Evolutionary conservation across 2,797 vertebrate genomes (phyloP).

Genomic region (Anas georgica): DNA sequence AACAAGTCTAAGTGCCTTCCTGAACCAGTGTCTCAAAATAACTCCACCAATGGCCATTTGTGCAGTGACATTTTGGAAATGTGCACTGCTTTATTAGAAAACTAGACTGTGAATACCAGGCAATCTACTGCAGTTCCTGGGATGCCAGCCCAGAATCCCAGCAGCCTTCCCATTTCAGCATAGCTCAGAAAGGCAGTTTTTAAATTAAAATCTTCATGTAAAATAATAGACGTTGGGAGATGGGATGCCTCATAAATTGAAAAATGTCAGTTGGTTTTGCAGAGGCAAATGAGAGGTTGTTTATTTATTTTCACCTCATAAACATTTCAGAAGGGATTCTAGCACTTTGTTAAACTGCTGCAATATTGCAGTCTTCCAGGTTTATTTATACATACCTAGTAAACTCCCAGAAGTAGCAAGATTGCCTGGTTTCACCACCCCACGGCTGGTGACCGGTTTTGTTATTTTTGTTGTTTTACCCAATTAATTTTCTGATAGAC

Average conservation of each 20-base stretch:
- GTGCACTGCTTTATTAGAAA: not conserved
- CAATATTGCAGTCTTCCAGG: not conserved
- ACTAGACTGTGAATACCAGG: not conserved
- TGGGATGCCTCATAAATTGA: slow-evolving; percentile 1
- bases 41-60: slow-evolving; percentile 16
- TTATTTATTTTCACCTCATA: slow-evolving; percentile 48
- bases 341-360: slow-evolving; percentile 27
- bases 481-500: not conserved
- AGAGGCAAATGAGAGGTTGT: not conserved
- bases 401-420: not conserved
- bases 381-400: slow-evolving; percentile 9
- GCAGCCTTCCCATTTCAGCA: not conserved
- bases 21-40: slow-evolving; percentile 34
- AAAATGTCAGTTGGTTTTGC: slow-evolving; percentile 17
- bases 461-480: not conserved
- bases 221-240: not conserved
- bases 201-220: not conserved
- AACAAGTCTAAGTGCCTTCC: not conserved
- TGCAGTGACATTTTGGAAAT: slow-evolving; percentile 37
- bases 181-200: not conserved
- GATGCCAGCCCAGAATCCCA: slow-evolving; percentile 5
- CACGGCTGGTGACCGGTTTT: not conserved
- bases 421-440: not conserved
- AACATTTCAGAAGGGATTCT: slow-evolving; percentile 29
- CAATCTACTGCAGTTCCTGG: not conserved